Evolutionary conservation across 1,140 invertebrate genomes (phyloP).

Genomic region (Vollenhovia emeryi): DNA sequence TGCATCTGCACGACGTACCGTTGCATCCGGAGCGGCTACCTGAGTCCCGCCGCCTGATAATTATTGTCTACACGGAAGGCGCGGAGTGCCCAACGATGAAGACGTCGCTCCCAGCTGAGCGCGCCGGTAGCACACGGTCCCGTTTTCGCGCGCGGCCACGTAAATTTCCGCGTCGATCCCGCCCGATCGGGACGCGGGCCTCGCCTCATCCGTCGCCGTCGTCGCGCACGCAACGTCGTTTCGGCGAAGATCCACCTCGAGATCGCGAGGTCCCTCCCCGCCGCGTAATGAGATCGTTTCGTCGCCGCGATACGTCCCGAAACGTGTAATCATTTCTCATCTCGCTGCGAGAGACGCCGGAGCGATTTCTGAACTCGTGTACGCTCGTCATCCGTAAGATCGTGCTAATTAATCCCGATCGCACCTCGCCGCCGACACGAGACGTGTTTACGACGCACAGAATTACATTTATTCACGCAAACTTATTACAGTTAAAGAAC

Average conservation of each 20-base stretch:
- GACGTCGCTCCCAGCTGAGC: constrained; percentile 53
- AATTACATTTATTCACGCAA: too few species aligned
- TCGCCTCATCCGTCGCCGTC: neutral
- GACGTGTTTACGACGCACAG: too few species aligned
- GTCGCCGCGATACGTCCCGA: constrained; percentile 12
- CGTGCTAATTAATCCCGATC: neutral
- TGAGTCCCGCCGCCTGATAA: constrained; percentile 68
- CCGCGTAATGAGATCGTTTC: constrained; percentile 39
- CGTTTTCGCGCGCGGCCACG: constrained; percentile 39
- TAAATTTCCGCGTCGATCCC: constrained; percentile 68
- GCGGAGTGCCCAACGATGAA: constrained; percentile 57
- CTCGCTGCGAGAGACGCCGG: neutral
- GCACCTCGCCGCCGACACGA: too few species aligned
- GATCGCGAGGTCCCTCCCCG: constrained; percentile 35
- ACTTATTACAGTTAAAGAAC: too few species aligned
- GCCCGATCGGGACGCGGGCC: constrained; percentile 53
- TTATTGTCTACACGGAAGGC: constrained; percentile 68
- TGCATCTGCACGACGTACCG: constrained; percentile 74
- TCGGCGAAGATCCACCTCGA: constrained; percentile 50
- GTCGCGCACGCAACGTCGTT: constrained; percentile 49
- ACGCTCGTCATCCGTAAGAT: neutral
- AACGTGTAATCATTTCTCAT: constrained; percentile 4
- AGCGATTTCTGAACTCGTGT: neutral
- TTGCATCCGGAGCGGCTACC: constrained; percentile 68
- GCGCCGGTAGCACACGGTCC: constrained; percentile 13